Evolutionary conservation across 2,888 invertebrate genomes (phyloP), one percentile per base, ranked within the genome.

Genomic region (Odontothrips loti): DNA sequence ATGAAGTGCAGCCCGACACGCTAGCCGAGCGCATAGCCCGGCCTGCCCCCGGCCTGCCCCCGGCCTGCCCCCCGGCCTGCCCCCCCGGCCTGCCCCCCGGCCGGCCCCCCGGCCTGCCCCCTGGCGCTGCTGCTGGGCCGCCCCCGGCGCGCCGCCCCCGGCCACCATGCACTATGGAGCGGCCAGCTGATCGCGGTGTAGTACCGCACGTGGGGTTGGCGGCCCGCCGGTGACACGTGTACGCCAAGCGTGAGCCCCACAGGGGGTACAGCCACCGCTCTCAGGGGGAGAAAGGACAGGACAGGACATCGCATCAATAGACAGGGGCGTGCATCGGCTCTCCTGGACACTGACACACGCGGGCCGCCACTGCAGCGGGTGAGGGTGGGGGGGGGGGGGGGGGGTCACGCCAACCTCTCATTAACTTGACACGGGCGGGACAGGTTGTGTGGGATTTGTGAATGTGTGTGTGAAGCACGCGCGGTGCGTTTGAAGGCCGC

Each of bases 1-100:
- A 75, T 75, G 68, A 27, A 75, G 68, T 75, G 68, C 68, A 11
- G 23, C 68, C 23, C 27, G 68, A 27, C 68, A 75, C 68, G 68
- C 58, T 20, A 58, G 58, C 68, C 68, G 23, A n/a, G n/a, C 20
- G 58, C 58, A 58, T 15, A 6, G 34, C 58, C 58, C 58, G 58
- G 4, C 6, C 58, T 15, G 34, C 34, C 34, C 34, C 34, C 34
- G 3, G 34, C 3, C 34, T 43, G 34, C 34, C 58, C 58, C 58
- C 58, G 12, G 58, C 58, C 58, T 11, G 15, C 15, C 20, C 20
- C 17, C 58, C 15, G 17, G 58, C 58, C 58, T 11, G 6, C 20
- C 15, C 1, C 51, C 51, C 51, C 20, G n/a, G 48, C 48, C 48
- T 48, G 48, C 12, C 10, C 10, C 48, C 48, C 48, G 9, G 48